Base-by-base conservation (phyloP, 2,888 invertebrate genomes). In the Eupithecia centaureata region DNA sequence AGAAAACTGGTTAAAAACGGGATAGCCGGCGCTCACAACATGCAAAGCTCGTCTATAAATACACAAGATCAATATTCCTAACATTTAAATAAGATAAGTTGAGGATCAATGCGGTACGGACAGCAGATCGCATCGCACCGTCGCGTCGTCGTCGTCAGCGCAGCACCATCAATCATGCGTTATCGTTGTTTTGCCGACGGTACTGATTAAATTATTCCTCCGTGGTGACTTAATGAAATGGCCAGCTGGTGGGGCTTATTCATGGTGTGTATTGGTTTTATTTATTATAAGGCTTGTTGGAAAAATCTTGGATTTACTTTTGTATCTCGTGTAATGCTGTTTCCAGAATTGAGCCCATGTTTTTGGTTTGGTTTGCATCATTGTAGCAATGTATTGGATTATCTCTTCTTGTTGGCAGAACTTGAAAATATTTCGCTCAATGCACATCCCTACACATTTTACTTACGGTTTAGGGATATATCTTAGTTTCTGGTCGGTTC, bases 121-220 rank as follows among this genome's bases (percentile, higher is more conserved):
- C 65, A 56, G 79, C 76, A 81, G 86, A 86, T 86, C 80, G 84
- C 83, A 86, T 84, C 85, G 75, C 70, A 71, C 73, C 73, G 54
- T 56, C 54, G 27, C 54, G 22, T 47, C 42, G 35, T 35, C 35
- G 35, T 47, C 22, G 75, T 79, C 81, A 74, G 78, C 83, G 80
- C 82, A 79, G 76, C 85, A 82, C 87, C 86, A 93, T 93, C 92
- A 89, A 92, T 92, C 92, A 92, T 90, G 80, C 77, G 82, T 89
- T 91, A 92, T 92, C 92, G 85, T 90, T 83, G 85, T 89, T 90
- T 89, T 89, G 88, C 89, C 80, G 83, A 84, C 85, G 77, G 83
- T 86, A 87, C 88, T 91, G 92, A 92, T 92, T 92, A 92, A 91
- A 92, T 91, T 91, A 90, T 92, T 88, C 87, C 82, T 77, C 77